Base-by-base conservation (phyloP, 2,888 invertebrate genomes). In the Polia nebulosa region DNA sequence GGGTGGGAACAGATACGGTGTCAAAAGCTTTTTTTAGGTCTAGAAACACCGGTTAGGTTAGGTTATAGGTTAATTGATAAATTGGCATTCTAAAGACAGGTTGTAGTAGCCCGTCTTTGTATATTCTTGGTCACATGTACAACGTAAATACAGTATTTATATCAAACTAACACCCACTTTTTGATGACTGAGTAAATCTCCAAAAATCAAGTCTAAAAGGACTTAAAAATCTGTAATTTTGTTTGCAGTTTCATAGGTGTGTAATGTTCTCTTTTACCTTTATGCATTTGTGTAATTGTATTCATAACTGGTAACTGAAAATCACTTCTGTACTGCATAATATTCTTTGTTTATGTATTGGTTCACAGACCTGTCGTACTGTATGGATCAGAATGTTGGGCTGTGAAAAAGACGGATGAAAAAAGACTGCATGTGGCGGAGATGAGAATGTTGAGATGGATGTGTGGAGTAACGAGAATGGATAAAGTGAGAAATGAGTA, bases 291-390 rank as follows among this genome's bases (percentile, higher is more conserved):
- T 57, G n/a, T 56, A 7, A 11, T 8, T 56, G 25, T 8, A 8
- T 27, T 32, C 25, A 25, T 25, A 13, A 11, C 8, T 13, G n/a
- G 45, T 17, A 17, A 20, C 6, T 17, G 55, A n/a, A 47, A 25
- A 5, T 25, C 45, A 15, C 6, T 7, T 51, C 15, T 13, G 11
- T 1, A 25, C n/a, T 17, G 5, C 3, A n/a, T 27, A n/a, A 56
- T 22, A 32, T 27, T 51, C 27, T 47, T 67, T 72, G n/a, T n/a
- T n/a, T n/a, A 47, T 45, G 88, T 41, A 32, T 57, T 65, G 49
- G 15, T 65, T 71, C 66, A 8, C 73, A 96, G 96, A n/a, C n/a
- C n/a, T n/a, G n/a, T n/a, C n/a, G n/a, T n/a, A n/a, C n/a, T n/a
- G n/a, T n/a, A n/a, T n/a, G n/a, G n/a, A n/a, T n/a, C n/a, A n/a